Evolutionary conservation across 2,888 invertebrate species (phyloP), one percentile per base, ranked within the genome.

Genomic region (Cantharis flavilabris): DNA sequence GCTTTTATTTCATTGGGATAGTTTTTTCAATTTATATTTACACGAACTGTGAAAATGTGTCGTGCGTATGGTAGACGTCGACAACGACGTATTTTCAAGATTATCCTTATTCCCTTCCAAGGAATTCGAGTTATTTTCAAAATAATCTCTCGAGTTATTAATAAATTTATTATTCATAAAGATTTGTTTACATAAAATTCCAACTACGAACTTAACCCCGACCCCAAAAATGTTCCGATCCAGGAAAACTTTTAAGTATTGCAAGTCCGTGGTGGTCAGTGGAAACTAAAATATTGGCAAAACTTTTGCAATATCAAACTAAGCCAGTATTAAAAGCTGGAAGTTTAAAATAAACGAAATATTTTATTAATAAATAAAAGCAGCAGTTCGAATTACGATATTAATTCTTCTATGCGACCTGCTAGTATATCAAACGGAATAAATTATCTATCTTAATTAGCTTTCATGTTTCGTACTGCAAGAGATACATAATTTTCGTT

Each of bases 1-100:
- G 82, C 80, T 80, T 81, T 82, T 77, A 81, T 80, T 81, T 80
- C 79, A 82, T 83, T 79, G 70, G 74, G 79, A 80, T 81, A 81
- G 30, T 67, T 30, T 71, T 71, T 62, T n/a, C 49, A 49, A 49
- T 23, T 9, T n/a, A 33, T 71, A 75, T 71, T 75, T 75, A 62
- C 62, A 71, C n/a, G 28, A 70, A 30, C 16, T 14, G 16, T 16
- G 30, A 30, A 33, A 67, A 64, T 23, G 26, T 11, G 26, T 20
- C 65, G 23, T 23, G 13, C 23, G 11, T 67, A 30, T 16, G 16
- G 16, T 16, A 16, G 5, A 23, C 10, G n/a, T 9, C 7, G 49
- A n/a, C 49, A n/a, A 49, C n/a, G 7, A 49, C 49, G 49, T 9
- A n/a, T n/a, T 49, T n/a, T n/a, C n/a, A 7, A 49, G 33, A 49